Base-by-base conservation (phyloP, 2,113 vertebrate genomes). In the Ictidomys tridecemlineatus region DNA sequence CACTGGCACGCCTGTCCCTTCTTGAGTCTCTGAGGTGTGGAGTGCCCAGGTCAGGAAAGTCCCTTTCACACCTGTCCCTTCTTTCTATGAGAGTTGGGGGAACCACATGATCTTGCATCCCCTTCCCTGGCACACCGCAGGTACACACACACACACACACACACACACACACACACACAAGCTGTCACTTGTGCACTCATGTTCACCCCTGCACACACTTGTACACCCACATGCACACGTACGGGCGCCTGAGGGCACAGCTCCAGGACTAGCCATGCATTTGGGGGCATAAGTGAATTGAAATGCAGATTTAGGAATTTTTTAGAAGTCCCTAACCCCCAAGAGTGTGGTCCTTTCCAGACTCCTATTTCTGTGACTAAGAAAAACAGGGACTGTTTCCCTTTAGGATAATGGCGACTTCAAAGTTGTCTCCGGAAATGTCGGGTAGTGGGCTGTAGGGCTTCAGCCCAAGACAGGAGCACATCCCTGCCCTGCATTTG, bases 311-410 rank as follows among this genome's bases (percentile, higher is more conserved):
- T 63, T 61, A 10, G 16, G 28, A 45, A 28, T 63, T 12, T 18
- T 39, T 14, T 30, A 4, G 10, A 3, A 67, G 12, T 30, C 51
- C 26, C 32, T 7, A 0, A 28, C 85, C 87, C 63, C 4, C 0
- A 0, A 12, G 30, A 8, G 0, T 6, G 24, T 0, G 1, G 28
- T 45, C 56, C 48, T 69, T 0, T 6, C 2, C 4, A 4, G 12
- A 3, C 28, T 0, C 18, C 16, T 37, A 0, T 79, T 22, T 70
- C 28, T 20, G 0, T 12, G 32, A 74, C 4, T 28, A 5, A 30
- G 39, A 5, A 4, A 24, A 24, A 58, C 63, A 22, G 2, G 5
- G 7, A 12, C 18, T 39, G 3, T 80, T 28, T 65, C n/a, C n/a
- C 1, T 5, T n/a, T 12, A 0, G 74, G 5, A 17, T 85, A 2